Evolutionary conservation across 2,888 invertebrate species (phyloP), one percentile per base, ranked within the genome.

Genomic region (Harmothoe impar): DNA sequence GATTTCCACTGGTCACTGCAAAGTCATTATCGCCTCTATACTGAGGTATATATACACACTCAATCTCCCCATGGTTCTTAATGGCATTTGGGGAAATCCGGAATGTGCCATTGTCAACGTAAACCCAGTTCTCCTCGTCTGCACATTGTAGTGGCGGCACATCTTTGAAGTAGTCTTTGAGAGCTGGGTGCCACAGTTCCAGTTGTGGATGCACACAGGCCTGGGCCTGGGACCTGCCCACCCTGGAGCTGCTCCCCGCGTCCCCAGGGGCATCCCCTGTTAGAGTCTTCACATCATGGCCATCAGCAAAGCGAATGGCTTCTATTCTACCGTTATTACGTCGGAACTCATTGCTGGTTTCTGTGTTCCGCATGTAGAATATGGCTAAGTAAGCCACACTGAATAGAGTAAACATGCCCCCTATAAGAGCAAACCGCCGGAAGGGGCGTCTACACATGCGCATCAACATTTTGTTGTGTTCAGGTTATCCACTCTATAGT

Each of bases 91-190:
- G 95, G 77, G 96, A 96, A 91, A 97, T 97, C 89, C 95, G 95
- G 91, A 97, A 97, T 33, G 94, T 95, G 95, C 97, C 97, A 95
- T 98, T 98, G 94, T 97, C 96, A 93, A 98, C 97, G 93, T 96
- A 96, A 0, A 98, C 98, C 98, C 98, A 98, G 95, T 98, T 97
- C 52, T 95, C 93, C 62, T 96, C 96, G 0, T 93, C 91, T 20
- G 96, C 96, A 94, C 98, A 98, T 23, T 96, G 96, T 0, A 98
- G 96, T 0, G 97, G 97, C 0, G 97, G 96, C 23, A 97, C 96
- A 20, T 97, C 95, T 92, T 97, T 96, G 91, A 98, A 97, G 93
- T 97, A 98, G 94, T 97, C 97, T 96, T 97, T 97, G 56, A 98
- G 97, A 93, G 97, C 97, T 12, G 97, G 97, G 92, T 97, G 97